These are phyloP conservation scores for Drosophila trapezifrons DNA, from an alignment of 1,140 invertebrate genomes.

Conservation along the genomic window DNA sequence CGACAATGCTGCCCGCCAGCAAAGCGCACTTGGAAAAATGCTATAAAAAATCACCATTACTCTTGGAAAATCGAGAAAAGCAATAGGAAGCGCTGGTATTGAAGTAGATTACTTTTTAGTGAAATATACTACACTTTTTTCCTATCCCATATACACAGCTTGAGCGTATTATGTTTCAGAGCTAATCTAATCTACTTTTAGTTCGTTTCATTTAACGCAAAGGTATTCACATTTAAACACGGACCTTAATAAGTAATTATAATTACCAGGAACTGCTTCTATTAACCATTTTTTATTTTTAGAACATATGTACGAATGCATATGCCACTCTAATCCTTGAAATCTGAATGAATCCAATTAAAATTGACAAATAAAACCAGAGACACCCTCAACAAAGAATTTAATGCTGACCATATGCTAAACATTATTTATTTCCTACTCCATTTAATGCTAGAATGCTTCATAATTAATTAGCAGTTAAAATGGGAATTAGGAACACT, in stretches of 20 bases:
- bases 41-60: constrained; percentile 25
- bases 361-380: not conserved
- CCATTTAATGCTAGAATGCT: not conserved
- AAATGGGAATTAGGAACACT: not conserved
- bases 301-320: not conserved
- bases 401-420: not conserved
- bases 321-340: not conserved
- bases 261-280: not conserved
- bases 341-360: not conserved
- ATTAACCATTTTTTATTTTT: no score
- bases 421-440: not conserved
- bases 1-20: constrained; percentile 57
- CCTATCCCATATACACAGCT: not conserved
- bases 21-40: constrained; percentile 37
- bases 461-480: not conserved
- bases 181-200: not conserved
- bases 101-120: constrained; percentile 6
- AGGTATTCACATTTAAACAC: not conserved
- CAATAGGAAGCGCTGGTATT: constrained; percentile 2
- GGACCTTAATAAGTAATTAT: not conserved
- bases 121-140: not conserved
- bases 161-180: not conserved
- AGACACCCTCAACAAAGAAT: not conserved
- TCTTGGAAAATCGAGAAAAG: constrained; percentile 20
- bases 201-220: not conserved